Evolutionary conservation across 37 sponge, comb jelly and placozoan genomes (phyloP), one percentile per base, ranked within the genome.

Genomic region (Oscarella lobularis): DNA sequence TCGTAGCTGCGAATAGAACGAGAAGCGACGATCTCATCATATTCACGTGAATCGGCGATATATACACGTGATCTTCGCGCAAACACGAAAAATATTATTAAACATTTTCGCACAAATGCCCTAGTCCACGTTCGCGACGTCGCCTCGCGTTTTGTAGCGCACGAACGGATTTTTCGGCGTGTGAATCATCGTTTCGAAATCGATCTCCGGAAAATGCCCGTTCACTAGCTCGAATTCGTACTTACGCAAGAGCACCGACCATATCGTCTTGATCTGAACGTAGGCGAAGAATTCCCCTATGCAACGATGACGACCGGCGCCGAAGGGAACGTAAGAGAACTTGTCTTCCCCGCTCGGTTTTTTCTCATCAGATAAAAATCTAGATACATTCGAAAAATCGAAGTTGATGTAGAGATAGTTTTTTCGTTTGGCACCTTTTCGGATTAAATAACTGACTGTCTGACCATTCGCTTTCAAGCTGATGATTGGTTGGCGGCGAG

Each of bases 221-320:
- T 83, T 89, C 37, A 85, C 81, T 66, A 92, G 76, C 33, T 89
- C 89, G 84, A 92, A 92, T 80, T 92, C 81, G 77, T 85, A 92
- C 65, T 75, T 82, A n/a, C 82, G 77, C 33, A 92, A 39, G 33
- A 92, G 84, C 30, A 85, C 83, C 38, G 86, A 83, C 87, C 89
- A 88, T 67, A 88, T 83, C 1, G 93, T 89, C 66, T 92, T 92
- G 67, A 92, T 92, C 74, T 92, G 93, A 2, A 92, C 75, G 76
- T 83, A 85, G 31, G 93, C 93, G 82, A 92, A 92, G 38, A 69
- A 78, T 55, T 92, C 93, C 3, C 93, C 93, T 0, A 89, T 66
- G 73, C 93, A 92, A 5, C 93, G 83, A 79, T 92, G 93, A 0
- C 93, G 86, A 90, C 91, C 93, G 77, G 93, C 93, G 73, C 93